A percentile compares a stretch with the other conserved stretches of the same genome.
phyloP scores from a whole-genome alignment of 2,113 vertebrate genomes.

The Procavia capensis region DNA sequence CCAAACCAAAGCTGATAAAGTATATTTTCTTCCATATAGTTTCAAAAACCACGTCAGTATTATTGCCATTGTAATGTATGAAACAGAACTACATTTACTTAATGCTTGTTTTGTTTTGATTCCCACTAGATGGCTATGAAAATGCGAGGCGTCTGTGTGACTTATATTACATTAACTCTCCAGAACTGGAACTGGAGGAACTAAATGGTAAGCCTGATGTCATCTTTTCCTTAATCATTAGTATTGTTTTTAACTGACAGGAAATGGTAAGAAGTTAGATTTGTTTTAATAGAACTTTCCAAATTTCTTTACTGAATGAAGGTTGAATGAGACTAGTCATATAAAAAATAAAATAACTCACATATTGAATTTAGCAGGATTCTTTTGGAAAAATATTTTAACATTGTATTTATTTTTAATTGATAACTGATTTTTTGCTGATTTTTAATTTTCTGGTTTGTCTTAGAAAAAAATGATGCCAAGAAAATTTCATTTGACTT shows the following conservation, averaged over 20 bases:
- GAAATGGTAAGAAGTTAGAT: constrained; percentile 33
- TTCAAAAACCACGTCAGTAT: constrained; percentile 17
- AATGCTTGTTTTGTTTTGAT: constrained; percentile 71
- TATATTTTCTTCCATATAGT: constrained; percentile 45
- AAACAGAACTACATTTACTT: constrained; percentile 53
- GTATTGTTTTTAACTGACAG: neutral
- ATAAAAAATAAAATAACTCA: neutral
- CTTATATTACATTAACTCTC: constrained; percentile 97
- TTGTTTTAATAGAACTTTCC: constrained; percentile 49
- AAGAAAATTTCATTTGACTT: constrained; percentile 58
- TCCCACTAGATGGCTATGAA: constrained; percentile 94
- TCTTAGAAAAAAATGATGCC: constrained; percentile 28
- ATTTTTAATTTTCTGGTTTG: constrained; percentile 59
- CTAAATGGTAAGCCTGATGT: constrained; percentile 90
- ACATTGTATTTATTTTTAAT: constrained; percentile 53
- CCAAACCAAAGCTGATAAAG: constrained; percentile 10
- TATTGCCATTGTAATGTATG: constrained; percentile 42
- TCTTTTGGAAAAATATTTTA: constrained; percentile 37
- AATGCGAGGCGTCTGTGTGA: constrained; percentile 97
- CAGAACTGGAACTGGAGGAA: constrained; percentile 94
- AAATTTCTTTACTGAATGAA: constrained; percentile 3
- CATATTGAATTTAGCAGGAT: neutral
- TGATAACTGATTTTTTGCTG: constrained; percentile 49
- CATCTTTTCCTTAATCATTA: constrained; percentile 31
- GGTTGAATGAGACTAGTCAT: neutral